Base-by-base conservation (phyloP, 64 coral and sea anemone species). In the Astreopora myriophthalma region DNA sequence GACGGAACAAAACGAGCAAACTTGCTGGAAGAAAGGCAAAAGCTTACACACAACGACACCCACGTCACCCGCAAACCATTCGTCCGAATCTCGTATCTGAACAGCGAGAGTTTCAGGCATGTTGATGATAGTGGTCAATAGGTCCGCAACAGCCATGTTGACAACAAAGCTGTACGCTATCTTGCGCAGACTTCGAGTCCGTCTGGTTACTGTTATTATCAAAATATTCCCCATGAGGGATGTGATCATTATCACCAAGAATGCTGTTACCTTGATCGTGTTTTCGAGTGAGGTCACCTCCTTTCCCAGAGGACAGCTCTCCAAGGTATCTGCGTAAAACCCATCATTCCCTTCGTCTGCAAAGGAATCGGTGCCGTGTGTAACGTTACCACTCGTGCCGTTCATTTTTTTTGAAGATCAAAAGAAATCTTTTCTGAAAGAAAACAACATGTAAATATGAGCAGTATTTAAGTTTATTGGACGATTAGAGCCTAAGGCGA, bases 21-120 rank as follows among this genome's bases (percentile, higher is more conserved):
- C 88, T 6, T 39, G 48, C 30, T 95, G 93, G 2, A 64, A 55
- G 14, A 81, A 95, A 0, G 86, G 74, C 4, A 90, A 36, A 27
- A 95, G 29, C 70, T 95, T 95, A 42, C 93, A 95, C 1, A 95
- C 4, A 0, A 90, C 71, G 2, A 89, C 39, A 12, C 93, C 93
- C 4, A 78, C 74, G 34, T 89, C 75, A 12, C 84, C 27, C 11
- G 79, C 2, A 0, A 92, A 8, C 63, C 84, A 92, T 3, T 71
- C 28, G 19, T 92, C 90, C 0, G 90, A 75, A 39, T 83, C 14
- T 34, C 57, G 79, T 39, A 83, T 65, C 57, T 83, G 31, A 5
- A 83, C 55, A 20, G 34, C 22, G 4, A 92, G 34, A 37, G 84
- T 30, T 11, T 92, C 84, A 3, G 90, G 90, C 70, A 92, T 92